Evolutionary conservation across 2,113 vertebrate genomes (phyloP).

Genomic region (Podiceps cristatus): DNA sequence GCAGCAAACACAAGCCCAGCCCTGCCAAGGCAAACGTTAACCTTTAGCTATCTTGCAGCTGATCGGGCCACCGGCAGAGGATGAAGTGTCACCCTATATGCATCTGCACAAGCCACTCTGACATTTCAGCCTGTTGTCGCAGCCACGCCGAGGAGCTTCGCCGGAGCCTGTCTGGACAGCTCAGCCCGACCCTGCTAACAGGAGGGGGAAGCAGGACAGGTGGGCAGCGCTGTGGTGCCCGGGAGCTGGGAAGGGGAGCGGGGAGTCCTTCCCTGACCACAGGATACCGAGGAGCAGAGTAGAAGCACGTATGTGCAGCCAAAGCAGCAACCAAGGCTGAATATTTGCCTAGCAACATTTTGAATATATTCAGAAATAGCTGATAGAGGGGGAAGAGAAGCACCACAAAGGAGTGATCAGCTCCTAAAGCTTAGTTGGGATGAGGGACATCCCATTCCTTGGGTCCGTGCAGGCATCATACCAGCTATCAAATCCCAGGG

Average conservation of each 20-base stretch:
- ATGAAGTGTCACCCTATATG: neutral
- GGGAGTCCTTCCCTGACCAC: neutral
- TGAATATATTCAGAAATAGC: neutral
- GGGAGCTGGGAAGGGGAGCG: neutral
- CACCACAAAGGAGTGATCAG: neutral
- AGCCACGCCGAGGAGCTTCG: neutral
- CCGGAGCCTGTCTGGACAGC: neutral
- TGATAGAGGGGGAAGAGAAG: neutral
- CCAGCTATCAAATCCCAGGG: neutral
- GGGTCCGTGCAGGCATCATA: neutral
- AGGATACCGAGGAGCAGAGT: neutral
- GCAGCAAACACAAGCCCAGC: neutral
- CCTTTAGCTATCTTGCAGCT: neutral
- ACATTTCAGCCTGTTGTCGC: neutral
- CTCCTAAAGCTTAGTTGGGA: neutral
- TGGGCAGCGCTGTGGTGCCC: accelerated
- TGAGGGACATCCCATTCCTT: neutral
- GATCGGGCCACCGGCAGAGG: neutral
- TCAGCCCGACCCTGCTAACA: neutral
- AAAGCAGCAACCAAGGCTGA: neutral
- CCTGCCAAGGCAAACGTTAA: neutral
- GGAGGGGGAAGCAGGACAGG: neutral
- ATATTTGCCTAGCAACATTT: neutral
- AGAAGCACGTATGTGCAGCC: neutral
- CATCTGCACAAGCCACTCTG: neutral